Evolutionary conservation across 2,113 vertebrate species (phyloP), one percentile per base, ranked within the genome.

Genomic region (Caloenas nicobarica): DNA sequence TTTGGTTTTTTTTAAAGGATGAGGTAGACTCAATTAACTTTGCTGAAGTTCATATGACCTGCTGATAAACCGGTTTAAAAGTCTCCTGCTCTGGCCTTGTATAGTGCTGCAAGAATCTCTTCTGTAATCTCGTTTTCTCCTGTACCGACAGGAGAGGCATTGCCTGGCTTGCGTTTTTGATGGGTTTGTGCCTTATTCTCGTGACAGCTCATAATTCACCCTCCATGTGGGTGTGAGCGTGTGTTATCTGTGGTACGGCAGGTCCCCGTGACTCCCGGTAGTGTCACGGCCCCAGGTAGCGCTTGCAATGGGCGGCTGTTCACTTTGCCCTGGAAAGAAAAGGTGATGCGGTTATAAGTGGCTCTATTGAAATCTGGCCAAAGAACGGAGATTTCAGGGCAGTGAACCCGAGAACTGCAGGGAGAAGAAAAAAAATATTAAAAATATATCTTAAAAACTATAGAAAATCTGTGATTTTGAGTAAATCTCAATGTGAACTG

Each of bases 51-150:
- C 68, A 10, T 71, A n/a, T 3, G 33, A 61, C 48, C 51, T 60
- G 42, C 34, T 79, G 86, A 93, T 83, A 90, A 94, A 87, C 11
- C 76, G 86, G 64, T 61, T 79, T 71, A 81, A 48, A 90, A 88
- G 29, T 50, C 72, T 86, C 56, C 68, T 93, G 64, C 16, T 11
- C 7, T 29, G 77, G 25, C 34, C 23, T 19, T 60, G 50, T 26
- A 28, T 18, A 54, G 25, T 4, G 8, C 64, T 54, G 36, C 64
- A 87, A 22, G 94, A 70, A 38, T 56, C 24, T 71, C 87, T 74
- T 74, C 68, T 66, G 23, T 8, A 19, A 65, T 29, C 65, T 53
- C 2, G 0, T 31, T 66, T 56, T 51, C 42, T 81, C 62, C 68
- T 71, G 71, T 56, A 48, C 77, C 0, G 5, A 70, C 0, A 19